These are phyloP conservation scores for Chloebia gouldiae DNA, from an alignment of 2,113 vertebrate genomes.

Conservation along the genomic window DNA sequence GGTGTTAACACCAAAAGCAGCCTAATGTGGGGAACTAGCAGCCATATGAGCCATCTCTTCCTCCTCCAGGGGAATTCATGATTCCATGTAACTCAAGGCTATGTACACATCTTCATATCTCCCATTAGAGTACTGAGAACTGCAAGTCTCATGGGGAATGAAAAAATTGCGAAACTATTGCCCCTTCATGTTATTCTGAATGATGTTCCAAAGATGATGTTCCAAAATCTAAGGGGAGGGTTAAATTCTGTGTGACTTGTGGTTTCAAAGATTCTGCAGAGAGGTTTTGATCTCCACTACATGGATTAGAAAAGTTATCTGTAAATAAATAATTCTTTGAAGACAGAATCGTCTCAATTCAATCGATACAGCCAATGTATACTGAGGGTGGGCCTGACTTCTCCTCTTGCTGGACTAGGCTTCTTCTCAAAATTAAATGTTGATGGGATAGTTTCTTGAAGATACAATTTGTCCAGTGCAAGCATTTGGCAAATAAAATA, in stretches of 20 bases:
- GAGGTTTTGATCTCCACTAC: background rate
- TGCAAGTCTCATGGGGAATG: background rate
- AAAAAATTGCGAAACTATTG: background rate
- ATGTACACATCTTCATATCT: background rate
- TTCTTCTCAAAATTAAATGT: background rate
- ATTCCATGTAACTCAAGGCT: background rate
- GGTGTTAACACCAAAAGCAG: background rate
- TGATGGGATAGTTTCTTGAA: background rate
- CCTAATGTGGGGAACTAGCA: background rate
- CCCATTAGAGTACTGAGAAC: background rate
- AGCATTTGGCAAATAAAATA: background rate
- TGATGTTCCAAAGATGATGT: background rate
- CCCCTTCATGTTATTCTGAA: background rate
- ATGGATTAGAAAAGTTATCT: background rate
- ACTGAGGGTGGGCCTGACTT: background rate
- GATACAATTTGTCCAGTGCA: background rate
- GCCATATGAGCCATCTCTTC: background rate
- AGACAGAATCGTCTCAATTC: background rate
- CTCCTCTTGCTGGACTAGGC: background rate
- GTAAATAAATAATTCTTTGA: constrained; percentile 52
- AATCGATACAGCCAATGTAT: background rate
- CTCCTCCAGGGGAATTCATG: background rate
- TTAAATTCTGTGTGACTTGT: background rate
- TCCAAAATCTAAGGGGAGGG: background rate
- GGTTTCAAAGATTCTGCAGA: background rate